A percentile compares a stretch with the other conserved stretches of the same genome.
These are phyloP conservation scores for Phyllotis vaccarum DNA, from an alignment of 2,797 vertebrate genomes.

Conservation along the genomic window DNA sequence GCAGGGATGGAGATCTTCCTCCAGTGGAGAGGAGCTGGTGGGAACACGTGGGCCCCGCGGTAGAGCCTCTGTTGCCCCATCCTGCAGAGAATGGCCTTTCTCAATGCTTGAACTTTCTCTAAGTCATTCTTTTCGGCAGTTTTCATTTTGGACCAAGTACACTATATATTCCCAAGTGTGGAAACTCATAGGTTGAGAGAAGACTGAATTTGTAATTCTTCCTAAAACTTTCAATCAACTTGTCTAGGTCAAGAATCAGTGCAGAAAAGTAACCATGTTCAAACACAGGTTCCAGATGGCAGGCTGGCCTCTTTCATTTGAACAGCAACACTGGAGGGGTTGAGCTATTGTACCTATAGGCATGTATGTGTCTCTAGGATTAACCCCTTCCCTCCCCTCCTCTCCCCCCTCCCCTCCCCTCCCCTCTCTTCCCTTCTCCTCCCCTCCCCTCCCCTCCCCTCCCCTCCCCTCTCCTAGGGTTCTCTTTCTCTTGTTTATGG, in stretches of 20 bases:
- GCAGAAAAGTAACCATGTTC: not conserved
- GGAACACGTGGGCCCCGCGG: too few relatives aligned
- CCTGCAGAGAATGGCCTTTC: not conserved
- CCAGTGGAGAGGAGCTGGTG: not conserved
- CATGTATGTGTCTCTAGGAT: not conserved
- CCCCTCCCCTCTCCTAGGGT: not conserved
- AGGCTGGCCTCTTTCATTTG: not conserved
- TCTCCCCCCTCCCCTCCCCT: not conserved
- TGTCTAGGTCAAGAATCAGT: not conserved
- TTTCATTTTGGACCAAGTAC: not conserved
- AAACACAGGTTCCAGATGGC: not conserved
- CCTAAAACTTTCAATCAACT: not conserved
- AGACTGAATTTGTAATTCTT: not conserved
- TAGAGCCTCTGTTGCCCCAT: not conserved
- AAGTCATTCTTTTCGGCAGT: too few relatives aligned
- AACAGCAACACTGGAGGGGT: not conserved
- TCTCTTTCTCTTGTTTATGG: not conserved
- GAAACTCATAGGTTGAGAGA: not conserved
- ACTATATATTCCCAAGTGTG: too few relatives aligned
- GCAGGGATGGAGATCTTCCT: not conserved
- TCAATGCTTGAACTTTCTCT: too few relatives aligned
- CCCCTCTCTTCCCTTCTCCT: fast-evolving
- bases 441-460: not conserved
- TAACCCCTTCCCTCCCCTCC: too few relatives aligned
- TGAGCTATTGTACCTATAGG: not conserved